Percentiles rank a stretch among this genome's conserved stretches.
These are phyloP conservation scores for Gastrophysa polygoni DNA, from an alignment of 2,888 invertebrate genomes.

Conservation along the genomic window DNA sequence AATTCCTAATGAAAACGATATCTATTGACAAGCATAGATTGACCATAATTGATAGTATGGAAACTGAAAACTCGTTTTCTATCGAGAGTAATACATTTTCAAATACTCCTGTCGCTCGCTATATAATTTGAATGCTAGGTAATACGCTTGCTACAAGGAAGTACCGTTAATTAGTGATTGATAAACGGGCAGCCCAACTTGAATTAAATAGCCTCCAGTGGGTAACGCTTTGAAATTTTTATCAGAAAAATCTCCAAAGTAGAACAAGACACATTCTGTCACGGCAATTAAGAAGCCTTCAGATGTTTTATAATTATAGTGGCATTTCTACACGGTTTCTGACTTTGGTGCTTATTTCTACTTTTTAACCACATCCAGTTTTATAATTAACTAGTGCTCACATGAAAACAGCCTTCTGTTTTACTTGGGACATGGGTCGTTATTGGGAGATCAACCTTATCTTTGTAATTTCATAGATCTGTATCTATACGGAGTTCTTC, in stretches of 20 bases:
- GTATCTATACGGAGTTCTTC: too few relatives aligned
- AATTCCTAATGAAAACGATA: too few relatives aligned
- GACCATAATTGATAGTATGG: not conserved
- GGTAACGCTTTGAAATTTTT: conserved; percentile 35
- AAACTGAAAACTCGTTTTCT: not conserved
- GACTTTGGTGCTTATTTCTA: conserved; percentile 41
- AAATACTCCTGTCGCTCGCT: not conserved
- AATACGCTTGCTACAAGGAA: conserved; percentile 6
- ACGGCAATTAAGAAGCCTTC: conserved; percentile 49
- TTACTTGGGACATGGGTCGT: conserved; percentile 22
- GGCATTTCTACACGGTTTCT: conserved; percentile 50
- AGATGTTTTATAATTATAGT: conserved; percentile 46
- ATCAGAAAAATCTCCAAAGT: conserved; percentile 39
- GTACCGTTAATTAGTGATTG: conserved; percentile 32
- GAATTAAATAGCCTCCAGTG: conserved; percentile 34
- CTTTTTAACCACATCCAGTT: conserved; percentile 42
- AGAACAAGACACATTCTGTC: conserved; percentile 49
- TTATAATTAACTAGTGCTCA: conserved; percentile 40
- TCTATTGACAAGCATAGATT: too few relatives aligned
- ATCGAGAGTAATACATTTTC: not conserved
- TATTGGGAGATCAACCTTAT: not conserved
- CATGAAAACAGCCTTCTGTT: conserved; percentile 29
- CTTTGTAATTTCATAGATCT: not conserved
- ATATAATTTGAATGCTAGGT: not conserved
- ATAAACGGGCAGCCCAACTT: conserved; percentile 26